Percentiles rank a stretch among this genome's conserved stretches.
Conservation (phyloP, 2,888 invertebrate genomes). For the Heliothis peltigera region DNA sequence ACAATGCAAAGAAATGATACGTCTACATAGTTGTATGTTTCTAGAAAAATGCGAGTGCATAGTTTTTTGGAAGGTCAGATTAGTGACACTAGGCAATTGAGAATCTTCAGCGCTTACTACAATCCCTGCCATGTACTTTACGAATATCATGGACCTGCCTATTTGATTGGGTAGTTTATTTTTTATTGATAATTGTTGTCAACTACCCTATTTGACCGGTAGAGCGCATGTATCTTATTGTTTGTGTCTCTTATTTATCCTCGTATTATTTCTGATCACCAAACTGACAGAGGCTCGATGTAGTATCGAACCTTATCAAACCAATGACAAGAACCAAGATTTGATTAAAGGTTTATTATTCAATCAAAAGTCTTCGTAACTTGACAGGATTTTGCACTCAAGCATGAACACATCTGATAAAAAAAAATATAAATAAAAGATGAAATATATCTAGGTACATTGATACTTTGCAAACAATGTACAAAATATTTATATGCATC, state of each 20-base stretch:
- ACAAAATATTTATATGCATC: no score
- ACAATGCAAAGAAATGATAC: no score
- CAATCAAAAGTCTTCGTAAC: not conserved
- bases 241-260: not conserved
- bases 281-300: not conserved
- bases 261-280: not conserved
- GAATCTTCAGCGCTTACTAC: no score
- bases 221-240: not conserved
- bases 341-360: not conserved
- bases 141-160: no score
- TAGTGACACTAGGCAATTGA: no score
- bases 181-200: no score
- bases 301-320: constrained; percentile 1
- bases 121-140: no score
- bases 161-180: no score
- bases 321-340: not conserved
- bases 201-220: not conserved
- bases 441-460: no score
- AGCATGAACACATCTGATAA: not conserved
- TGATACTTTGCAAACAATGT: not conserved
- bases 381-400: not conserved
- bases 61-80: no score
- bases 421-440: not conserved
- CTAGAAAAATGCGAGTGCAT: no score
- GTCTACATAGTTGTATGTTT: no score